Evolutionary conservation across 2,113 vertebrate genomes (phyloP).

Genomic region (Burhinus oedicnemus): DNA sequence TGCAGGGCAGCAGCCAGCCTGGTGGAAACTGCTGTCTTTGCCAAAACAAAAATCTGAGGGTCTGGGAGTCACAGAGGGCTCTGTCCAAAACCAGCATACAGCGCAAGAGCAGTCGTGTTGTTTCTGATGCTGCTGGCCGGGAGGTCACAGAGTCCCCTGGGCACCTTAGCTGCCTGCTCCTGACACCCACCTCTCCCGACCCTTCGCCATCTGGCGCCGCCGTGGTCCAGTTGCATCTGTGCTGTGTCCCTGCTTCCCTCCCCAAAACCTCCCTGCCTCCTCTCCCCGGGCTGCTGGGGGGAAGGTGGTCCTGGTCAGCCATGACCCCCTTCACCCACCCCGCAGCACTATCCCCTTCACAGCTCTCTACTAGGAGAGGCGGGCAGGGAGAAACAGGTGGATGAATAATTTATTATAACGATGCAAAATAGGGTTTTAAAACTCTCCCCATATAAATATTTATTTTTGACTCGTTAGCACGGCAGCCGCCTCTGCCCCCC

Average conservation of each 20-base stretch:
- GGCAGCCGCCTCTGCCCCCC: background rate
- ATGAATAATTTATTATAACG: conserved; percentile 76
- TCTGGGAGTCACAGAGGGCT: background rate
- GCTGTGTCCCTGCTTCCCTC: background rate
- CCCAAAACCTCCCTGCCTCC: background rate
- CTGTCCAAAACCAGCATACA: fast-evolving
- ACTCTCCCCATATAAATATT: conserved; percentile 71
- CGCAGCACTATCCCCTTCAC: background rate
- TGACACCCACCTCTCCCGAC: background rate
- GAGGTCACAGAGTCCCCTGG: background rate
- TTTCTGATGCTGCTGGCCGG: background rate
- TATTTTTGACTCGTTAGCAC: conserved; percentile 66
- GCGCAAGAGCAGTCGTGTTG: fast-evolving
- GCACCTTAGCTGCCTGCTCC: background rate
- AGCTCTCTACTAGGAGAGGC: conserved; percentile 7
- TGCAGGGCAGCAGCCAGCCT: background rate
- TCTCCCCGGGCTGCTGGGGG: background rate
- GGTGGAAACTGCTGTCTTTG: background rate
- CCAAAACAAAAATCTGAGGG: background rate
- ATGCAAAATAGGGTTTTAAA: conserved; percentile 67
- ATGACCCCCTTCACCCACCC: background rate
- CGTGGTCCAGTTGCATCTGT: fast-evolving
- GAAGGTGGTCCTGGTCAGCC: background rate
- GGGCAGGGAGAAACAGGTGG: background rate
- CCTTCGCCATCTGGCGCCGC: background rate